Conservation (phyloP, 2,888 invertebrate species). For the Torymus tubicola region DNA sequence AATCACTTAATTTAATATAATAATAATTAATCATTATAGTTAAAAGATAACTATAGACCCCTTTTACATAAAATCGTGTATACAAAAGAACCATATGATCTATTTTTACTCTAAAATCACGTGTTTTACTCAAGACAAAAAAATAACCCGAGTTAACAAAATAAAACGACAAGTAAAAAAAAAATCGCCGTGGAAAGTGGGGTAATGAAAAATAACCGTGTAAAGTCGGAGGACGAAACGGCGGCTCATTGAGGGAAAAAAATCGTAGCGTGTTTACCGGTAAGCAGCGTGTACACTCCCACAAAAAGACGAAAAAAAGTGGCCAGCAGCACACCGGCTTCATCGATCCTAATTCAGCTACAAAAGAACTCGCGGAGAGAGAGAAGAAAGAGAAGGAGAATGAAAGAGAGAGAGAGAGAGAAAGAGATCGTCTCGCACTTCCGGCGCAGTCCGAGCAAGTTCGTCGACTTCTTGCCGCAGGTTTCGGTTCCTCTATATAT, state of each 20-base stretch:
- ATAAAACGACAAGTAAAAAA: not conserved
- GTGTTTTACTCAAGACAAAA: too few species aligned
- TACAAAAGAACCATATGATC: too few species aligned
- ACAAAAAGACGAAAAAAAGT: slow-evolving; percentile 37
- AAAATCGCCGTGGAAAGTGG: too few species aligned
- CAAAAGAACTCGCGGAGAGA: slow-evolving; percentile 47
- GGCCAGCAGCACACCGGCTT: slow-evolving; percentile 27
- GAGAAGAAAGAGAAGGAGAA: slow-evolving; percentile 10
- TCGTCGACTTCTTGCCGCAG: slow-evolving; percentile 40
- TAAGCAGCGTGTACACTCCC: slow-evolving; percentile 59
- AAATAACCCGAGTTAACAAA: not conserved
- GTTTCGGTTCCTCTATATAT: not conserved
- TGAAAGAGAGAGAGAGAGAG: slow-evolving; percentile 14
- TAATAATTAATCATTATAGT: too few species aligned
- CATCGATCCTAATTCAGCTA: slow-evolving; percentile 54
- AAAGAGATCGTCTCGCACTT: slow-evolving; percentile 38
- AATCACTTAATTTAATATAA: too few species aligned
- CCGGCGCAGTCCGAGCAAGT: slow-evolving; percentile 37
- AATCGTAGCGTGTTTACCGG: slow-evolving; percentile 60
- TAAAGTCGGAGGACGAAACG: too few species aligned
- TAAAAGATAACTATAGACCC: too few species aligned
- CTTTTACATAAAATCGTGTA: too few species aligned
- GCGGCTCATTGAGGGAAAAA: slow-evolving; percentile 1
- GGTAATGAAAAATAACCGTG: too few species aligned
- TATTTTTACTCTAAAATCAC: too few species aligned